Conservation (phyloP, 2,888 invertebrate species). For the Heliothis peltigera region DNA sequence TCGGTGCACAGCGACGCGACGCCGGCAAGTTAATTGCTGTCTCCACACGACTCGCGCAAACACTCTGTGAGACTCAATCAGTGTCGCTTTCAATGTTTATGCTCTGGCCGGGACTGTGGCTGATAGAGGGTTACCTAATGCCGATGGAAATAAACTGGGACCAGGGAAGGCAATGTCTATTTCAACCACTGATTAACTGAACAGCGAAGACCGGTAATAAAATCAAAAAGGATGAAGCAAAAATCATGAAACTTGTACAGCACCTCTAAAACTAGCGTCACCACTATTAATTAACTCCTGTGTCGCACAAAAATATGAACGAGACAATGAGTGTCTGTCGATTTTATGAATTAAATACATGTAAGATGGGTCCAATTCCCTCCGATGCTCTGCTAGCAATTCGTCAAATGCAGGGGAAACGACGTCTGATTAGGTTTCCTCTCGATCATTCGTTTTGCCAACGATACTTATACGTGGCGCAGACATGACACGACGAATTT, state of each 20-base stretch:
- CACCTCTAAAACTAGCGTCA: slow-evolving; percentile 7
- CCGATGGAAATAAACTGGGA: slow-evolving; percentile 1
- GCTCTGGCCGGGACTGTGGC: slow-evolving; percentile 17
- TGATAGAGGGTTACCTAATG: slow-evolving; percentile 6
- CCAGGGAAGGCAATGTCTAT: background rate
- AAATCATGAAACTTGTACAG: background rate
- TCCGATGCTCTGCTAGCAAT: slow-evolving; percentile 33
- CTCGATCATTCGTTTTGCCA: slow-evolving; percentile 37
- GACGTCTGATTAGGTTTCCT: slow-evolving; percentile 51
- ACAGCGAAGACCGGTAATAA: background rate
- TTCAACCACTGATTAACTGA: background rate
- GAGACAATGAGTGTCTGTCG: slow-evolving; percentile 18
- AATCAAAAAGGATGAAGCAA: background rate
- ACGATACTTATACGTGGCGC: slow-evolving; percentile 26
- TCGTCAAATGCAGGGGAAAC: slow-evolving; percentile 41
- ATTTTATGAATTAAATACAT: slow-evolving; percentile 35
- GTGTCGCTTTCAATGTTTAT: slow-evolving; percentile 53
- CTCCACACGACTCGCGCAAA: slow-evolving; percentile 32
- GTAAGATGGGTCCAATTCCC: slow-evolving; percentile 24
- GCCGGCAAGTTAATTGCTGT: slow-evolving; percentile 53
- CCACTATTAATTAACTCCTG: slow-evolving; percentile 22
- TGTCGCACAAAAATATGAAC: slow-evolving; percentile 34
- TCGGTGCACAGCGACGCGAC: slow-evolving; percentile 46
- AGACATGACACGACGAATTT: slow-evolving; percentile 19
- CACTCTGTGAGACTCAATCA: slow-evolving; percentile 51